phyloP scores from a whole-genome alignment of 2,113 vertebrate species.

The Mormyrus iriodes region DNA sequence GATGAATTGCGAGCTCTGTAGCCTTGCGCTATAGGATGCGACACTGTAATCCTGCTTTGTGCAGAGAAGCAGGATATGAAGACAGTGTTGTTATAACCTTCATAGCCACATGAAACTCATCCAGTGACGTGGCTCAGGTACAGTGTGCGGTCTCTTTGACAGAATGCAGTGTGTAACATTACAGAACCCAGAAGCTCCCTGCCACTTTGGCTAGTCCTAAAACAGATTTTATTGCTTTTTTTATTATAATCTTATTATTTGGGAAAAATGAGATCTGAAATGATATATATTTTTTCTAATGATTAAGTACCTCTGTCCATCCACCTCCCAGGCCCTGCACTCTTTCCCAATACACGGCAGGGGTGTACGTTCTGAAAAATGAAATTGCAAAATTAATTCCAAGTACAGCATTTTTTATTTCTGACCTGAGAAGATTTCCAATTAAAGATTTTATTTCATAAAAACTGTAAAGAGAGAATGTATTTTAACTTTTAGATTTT shows the following conservation, averaged over 20 bases:
- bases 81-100: not conserved
- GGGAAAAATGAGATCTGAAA: not conserved
- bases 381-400: not conserved
- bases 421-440: not conserved
- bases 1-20: not conserved
- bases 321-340: not conserved
- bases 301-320: not conserved
- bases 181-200: not conserved
- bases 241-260: not conserved
- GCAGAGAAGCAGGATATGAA: not conserved
- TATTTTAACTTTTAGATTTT: not conserved
- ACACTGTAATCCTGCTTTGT: not conserved
- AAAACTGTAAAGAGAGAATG: not conserved
- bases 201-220: not conserved
- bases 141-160: not conserved
- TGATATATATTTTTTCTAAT: not conserved
- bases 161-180: not conserved
- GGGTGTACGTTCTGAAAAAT: not conserved
- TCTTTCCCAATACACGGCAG: not conserved
- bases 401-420: not conserved
- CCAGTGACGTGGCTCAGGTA: not conserved
- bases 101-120: not conserved
- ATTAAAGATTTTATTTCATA: not conserved
- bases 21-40: not conserved
- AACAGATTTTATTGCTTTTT: not conserved